Base-by-base conservation (phyloP, 2,797 vertebrate genomes). In the Rousettus madagascariensis region DNA sequence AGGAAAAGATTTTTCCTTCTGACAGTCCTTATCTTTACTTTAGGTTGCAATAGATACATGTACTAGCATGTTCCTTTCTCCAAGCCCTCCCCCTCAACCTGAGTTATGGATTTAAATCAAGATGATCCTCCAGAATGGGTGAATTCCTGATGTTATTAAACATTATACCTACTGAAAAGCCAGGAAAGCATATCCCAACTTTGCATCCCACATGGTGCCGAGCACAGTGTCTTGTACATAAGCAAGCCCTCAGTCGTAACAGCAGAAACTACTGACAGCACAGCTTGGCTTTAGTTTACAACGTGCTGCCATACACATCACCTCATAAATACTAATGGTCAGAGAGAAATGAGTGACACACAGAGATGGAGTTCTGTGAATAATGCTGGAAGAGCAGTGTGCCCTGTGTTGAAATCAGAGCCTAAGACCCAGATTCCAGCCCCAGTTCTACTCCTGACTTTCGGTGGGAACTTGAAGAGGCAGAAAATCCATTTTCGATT, bases 341-440 rank as follows among this genome's bases (percentile, higher is more conserved):
- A 0, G 17, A 33, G 69, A 66, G 12, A 61, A 41, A 28, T 16
- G 59, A 59, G 19, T 3, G 59, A 16, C 3, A 1, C 36, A 55
- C 22, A 9, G 43, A 57, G 30, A 46, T 0, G 8, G 16, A 28
- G 11, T n/a, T 65, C 13, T 0, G 1, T 16, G 87, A 38, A 38
- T 6, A 36, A 33, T 0, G 0, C 43, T 8, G 0, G n/a, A 69
- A 51, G 22, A 13, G 20, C 26, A 1, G 22, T 0, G 8, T 2
- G 22, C 10, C 51, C 57, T 28, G 15, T 2, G 13, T 16, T 8
- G 20, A 43, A 49, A 86, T 19, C 55, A 53, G 78, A 61, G 59
- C 49, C 74, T 4, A 15, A 28, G 66, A 38, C 65, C 26, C 2
- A 10, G 20, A 74, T 12, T 36, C 69, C 53, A 26, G 43, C 33